A percentile compares a stretch with the other conserved stretches of the same genome.
These are phyloP conservation scores for Heterohyrax brucei DNA, from an alignment of 2,797 vertebrate species.

Conservation along the genomic window DNA sequence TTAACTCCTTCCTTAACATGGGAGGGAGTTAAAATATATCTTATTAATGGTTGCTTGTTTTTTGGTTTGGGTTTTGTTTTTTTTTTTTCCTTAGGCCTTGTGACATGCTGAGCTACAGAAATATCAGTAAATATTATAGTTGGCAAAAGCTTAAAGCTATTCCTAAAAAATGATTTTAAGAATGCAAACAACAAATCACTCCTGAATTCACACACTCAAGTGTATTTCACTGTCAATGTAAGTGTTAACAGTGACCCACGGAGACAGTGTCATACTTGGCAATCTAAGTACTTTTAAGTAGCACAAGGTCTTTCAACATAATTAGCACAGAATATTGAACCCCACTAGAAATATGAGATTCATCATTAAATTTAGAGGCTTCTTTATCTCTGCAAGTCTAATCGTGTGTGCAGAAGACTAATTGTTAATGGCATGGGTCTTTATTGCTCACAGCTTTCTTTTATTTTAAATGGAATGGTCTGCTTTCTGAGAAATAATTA, in stretches of 20 bases:
- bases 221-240: conserved; percentile 78
- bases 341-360: conserved; percentile 92
- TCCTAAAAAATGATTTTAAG: conserved; percentile 58
- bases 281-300: conserved; percentile 89
- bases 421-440: conserved; percentile 95
- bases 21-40: background rate
- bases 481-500: conserved; percentile 97
- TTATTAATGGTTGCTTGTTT: background rate
- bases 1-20: conserved; percentile 6
- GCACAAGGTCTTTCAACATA: conserved; percentile 90
- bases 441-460: conserved; percentile 95
- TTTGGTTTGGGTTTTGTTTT: background rate
- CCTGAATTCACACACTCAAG: conserved; percentile 64
- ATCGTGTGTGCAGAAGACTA: conserved; percentile 95
- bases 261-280: conserved; percentile 84
- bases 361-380: conserved; percentile 94
- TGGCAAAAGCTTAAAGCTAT: conserved; percentile 57
- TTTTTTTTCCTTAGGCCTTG: background rate
- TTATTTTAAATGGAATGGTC: conserved; percentile 94
- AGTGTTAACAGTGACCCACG: conserved; percentile 83
- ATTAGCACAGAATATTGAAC: conserved; percentile 93
- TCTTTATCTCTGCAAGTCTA: conserved; percentile 94
- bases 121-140: conserved; percentile 57
- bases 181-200: conserved; percentile 32
- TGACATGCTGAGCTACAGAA: conserved; percentile 26